phyloP scores from a whole-genome alignment of 1,140 invertebrate genomes.

The Lepidostoma basale region DNA sequence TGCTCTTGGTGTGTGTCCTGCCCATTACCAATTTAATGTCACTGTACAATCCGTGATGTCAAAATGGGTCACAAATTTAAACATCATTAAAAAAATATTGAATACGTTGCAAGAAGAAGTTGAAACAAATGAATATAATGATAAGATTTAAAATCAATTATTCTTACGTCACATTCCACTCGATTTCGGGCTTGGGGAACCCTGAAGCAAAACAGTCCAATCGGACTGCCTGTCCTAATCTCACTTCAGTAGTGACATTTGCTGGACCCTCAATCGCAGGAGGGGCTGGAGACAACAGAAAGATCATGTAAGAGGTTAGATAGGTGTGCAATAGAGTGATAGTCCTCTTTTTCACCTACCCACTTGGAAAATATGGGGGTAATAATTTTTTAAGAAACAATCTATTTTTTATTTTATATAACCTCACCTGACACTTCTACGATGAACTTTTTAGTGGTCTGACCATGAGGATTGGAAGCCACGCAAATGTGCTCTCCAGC shows the following conservation, averaged over 20 bases:
- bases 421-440: constrained; percentile 53
- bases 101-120: not conserved
- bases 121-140: constrained; percentile 24
- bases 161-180: constrained; percentile 54
- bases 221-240: constrained; percentile 10
- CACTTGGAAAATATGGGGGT: no score
- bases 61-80: not conserved
- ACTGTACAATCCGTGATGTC: no score
- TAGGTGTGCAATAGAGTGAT: no score
- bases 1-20: no score
- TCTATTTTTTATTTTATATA: not conserved
- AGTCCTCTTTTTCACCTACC: no score
- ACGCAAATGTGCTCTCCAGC: constrained; percentile 54
- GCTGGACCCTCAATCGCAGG: constrained; percentile 28
- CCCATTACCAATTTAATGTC: no score
- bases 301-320: no score
- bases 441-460: constrained; percentile 48
- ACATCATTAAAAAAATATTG: not conserved
- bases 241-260: constrained; percentile 20
- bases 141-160: constrained; percentile 23
- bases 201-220: constrained; percentile 53
- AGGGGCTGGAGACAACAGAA: constrained; percentile 13
- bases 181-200: constrained; percentile 49
- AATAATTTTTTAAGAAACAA: constrained; percentile 9
- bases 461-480: constrained; percentile 51